These are phyloP conservation scores for Natrix natrix DNA, from an alignment of 2,797 vertebrate species.

Conservation along the genomic window DNA sequence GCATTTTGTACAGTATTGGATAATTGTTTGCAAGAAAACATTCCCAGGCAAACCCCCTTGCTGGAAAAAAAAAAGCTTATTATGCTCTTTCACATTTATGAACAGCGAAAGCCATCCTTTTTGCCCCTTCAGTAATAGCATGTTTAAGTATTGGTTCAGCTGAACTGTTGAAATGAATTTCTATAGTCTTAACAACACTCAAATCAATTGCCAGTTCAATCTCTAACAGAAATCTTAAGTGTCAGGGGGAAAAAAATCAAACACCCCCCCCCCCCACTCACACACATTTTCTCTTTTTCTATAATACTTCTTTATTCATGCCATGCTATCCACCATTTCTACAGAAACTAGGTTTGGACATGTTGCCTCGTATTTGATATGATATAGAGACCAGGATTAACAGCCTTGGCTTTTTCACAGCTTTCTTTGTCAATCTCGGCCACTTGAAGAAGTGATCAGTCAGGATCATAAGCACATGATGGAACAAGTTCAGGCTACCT, in stretches of 20 bases:
- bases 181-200: slow-evolving; percentile 41
- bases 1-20: slow-evolving; percentile 22
- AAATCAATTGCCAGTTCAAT: slow-evolving; percentile 50
- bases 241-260: slow-evolving; percentile 46
- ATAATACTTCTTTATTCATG: slow-evolving; percentile 68
- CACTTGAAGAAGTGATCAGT: slow-evolving; percentile 69
- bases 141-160: slow-evolving; percentile 25
- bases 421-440: slow-evolving; percentile 69
- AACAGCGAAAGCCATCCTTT: slow-evolving; percentile 28
- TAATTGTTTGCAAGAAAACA: slow-evolving; percentile 18
- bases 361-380: slow-evolving; percentile 59
- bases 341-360: slow-evolving; percentile 53
- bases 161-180: slow-evolving; percentile 52
- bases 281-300: not conserved
- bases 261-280: not conserved
- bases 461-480: slow-evolving; percentile 67
- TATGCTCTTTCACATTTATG: not conserved
- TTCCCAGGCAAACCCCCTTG: not conserved
- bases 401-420: slow-evolving; percentile 67
- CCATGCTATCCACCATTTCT: slow-evolving; percentile 43
- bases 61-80: slow-evolving; percentile 10
- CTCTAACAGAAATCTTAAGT: slow-evolving; percentile 45
- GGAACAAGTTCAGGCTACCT: slow-evolving; percentile 51
- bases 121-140: slow-evolving; percentile 22
- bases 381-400: slow-evolving; percentile 65